Evolutionary conservation across 2,797 vertebrate genomes (phyloP).

Genomic region (Acrossocheilus wenchowensis): DNA sequence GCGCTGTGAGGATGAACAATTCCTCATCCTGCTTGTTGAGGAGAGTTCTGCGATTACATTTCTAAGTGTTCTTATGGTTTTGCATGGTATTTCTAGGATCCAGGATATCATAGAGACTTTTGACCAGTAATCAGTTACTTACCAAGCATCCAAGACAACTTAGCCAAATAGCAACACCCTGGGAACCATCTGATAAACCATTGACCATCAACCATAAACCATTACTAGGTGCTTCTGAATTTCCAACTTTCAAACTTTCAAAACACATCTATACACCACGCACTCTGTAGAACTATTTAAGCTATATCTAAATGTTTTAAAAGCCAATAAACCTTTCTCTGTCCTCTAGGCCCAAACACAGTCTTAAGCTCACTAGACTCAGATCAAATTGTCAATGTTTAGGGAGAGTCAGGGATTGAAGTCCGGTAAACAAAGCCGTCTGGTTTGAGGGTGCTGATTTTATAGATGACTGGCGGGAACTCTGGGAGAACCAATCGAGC

Average conservation of each 20-base stretch:
- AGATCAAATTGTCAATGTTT: slow-evolving; percentile 17
- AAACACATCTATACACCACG: background rate
- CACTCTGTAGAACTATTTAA: background rate
- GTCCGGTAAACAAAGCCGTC: slow-evolving; percentile 20
- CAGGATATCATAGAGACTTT: background rate
- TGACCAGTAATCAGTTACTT: background rate
- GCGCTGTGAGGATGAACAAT: background rate
- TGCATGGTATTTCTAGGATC: background rate
- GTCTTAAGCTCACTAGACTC: slow-evolving; percentile 18
- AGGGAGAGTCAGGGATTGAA: background rate
- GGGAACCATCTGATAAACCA: background rate
- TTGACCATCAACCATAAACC: no score
- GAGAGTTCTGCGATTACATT: background rate
- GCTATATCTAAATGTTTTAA: background rate
- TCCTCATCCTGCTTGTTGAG: background rate
- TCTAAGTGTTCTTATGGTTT: background rate
- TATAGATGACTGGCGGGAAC: slow-evolving; percentile 21
- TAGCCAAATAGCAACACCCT: background rate
- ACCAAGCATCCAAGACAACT: background rate
- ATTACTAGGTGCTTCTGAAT: background rate
- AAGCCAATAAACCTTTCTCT: slow-evolving; percentile 19
- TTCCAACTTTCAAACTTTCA: background rate
- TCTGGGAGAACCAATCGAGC: background rate
- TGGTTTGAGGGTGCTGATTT: slow-evolving; percentile 9
- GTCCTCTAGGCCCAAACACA: background rate